Evolutionary conservation across 2,888 invertebrate species (phyloP), one percentile per base, ranked within the genome.

Genomic region (Salpingus planirostris): DNA sequence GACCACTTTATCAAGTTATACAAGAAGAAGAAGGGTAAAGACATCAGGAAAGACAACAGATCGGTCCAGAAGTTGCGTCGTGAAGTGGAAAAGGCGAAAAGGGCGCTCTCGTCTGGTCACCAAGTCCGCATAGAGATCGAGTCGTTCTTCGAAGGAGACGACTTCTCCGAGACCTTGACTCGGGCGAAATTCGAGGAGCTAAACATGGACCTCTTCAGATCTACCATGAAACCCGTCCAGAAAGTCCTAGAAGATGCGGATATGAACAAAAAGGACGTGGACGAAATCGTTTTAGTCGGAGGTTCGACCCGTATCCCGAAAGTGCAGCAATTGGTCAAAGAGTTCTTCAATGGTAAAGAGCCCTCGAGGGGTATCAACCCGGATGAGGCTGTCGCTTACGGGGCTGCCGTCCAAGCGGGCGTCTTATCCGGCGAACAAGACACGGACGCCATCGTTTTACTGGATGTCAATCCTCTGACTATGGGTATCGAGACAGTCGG

Each of bases 401-500:
- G 96, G 57, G 96, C 96, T 23, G 96, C 97, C 46, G 96, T 98
- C 5, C 96, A 98, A 69, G 97, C 93, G 59, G 97, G 96, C 51
- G 96, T 98, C 1, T 78, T 99, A 37, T 89, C 91, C 39, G 93
- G 97, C 31, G 96, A 96, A 71, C 92, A 96, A 67, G 92, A 92
- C 60, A 93, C 93, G 2, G 92, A 92, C 51, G 95, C 95, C 32
- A 85, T 97, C 48, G 92, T 97, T 1, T 74, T 98, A 38, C 76
- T 98, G 43, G 97, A 99, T 64, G 98, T 98, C 31, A 97, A 96
- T 66, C 98, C 98, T 48, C 74, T 99, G 45, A 97, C 98, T 45
- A 80, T 98, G 81, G 98, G 98, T 68, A 98, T 99, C 59, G 98
- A 99, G 69, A 99, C 98, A 23, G 96, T 97, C 27, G 97, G 98